Base-by-base conservation (phyloP, 2,113 vertebrate species). In the Sapayoa aenigma region DNA sequence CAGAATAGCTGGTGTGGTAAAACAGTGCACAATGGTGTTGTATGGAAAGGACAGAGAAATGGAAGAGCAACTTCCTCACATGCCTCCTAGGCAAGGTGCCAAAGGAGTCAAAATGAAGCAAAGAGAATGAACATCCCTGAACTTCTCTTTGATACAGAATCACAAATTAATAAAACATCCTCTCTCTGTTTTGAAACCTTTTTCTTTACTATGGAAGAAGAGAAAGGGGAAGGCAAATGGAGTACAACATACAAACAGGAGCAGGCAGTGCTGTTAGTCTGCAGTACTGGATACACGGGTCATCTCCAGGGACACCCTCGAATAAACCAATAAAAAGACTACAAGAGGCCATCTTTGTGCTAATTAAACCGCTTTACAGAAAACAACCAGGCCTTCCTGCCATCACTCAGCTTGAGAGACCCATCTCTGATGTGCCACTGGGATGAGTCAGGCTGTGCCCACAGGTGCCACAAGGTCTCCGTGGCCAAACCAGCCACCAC, bases 371-470 rank as follows among this genome's bases (percentile, higher is more conserved):
- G 1, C 41, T 77, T 9, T 4, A 31, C 4, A 88, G 65, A 67
- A 80, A 21, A 59, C 1, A 21, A 39, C 11, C 52, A 53, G 66
- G 49, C 5, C 31, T 58, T 50, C 74, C 42, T 2, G 4, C 37
- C 37, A 9, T 1, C 53, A 47, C 37, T 56, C 30, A 46, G n/a
- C 69, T 86, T 1, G 18, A 66, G 31, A 77, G 23, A 30, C 16
- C 50, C 2, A 1, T 25, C 35, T 37, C 80, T 30, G n/a, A 22
- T 6, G 13, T 6, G 19, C 11, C 25, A 7, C 63, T 19, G 79
- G 37, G 37, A 63, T 0, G 7, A 60, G 42, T 9, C 0, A 0
- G 42, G 35, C 66, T 14, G 2, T 41, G 55, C 58, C 52, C 46
- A 76, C 0, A 0, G 27, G 24, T 46, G 41, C 37, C 2, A 1